These are phyloP conservation scores for Phyllostomus hastatus DNA, from an alignment of 2,113 vertebrate genomes.

Conservation along the genomic window DNA sequence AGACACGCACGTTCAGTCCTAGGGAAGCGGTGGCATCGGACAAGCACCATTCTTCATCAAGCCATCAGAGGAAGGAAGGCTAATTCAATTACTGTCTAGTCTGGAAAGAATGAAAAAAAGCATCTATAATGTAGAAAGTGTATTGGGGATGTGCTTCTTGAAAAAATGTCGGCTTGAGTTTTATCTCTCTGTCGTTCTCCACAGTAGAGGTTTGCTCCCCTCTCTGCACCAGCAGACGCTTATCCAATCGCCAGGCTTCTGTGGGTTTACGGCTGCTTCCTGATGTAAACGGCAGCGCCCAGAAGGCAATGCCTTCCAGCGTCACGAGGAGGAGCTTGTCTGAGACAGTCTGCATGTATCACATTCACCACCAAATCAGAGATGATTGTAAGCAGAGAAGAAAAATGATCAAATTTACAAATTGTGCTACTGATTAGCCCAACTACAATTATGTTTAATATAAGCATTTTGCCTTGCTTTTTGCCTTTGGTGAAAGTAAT, in stretches of 20 bases:
- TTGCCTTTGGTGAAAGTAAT: neutral
- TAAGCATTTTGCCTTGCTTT: neutral
- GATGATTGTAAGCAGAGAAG: neutral
- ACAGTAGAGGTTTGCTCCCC: neutral
- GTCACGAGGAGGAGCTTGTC: neutral
- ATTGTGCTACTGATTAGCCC: neutral
- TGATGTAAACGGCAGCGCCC: neutral
- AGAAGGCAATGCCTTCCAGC: neutral
- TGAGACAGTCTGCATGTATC: neutral
- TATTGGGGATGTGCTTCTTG: neutral
- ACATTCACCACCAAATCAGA: neutral
- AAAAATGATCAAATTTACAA: neutral
- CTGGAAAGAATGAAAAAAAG: neutral
- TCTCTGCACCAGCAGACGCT: neutral
- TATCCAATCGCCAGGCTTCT: neutral
- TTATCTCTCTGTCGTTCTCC: neutral
- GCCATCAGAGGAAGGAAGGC: neutral
- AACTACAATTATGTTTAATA: neutral
- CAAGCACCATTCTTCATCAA: neutral
- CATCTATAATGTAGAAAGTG: neutral
- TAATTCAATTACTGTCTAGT: neutral
- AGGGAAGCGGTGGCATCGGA: neutral
- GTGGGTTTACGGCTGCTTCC: neutral
- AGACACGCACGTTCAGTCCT: neutral
- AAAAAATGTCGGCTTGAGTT: neutral